Percentiles rank a stretch among this genome's conserved stretches.
phyloP scores from a whole-genome alignment of 1,140 invertebrate genomes.

The Polypedilum vanderplanki region DNA sequence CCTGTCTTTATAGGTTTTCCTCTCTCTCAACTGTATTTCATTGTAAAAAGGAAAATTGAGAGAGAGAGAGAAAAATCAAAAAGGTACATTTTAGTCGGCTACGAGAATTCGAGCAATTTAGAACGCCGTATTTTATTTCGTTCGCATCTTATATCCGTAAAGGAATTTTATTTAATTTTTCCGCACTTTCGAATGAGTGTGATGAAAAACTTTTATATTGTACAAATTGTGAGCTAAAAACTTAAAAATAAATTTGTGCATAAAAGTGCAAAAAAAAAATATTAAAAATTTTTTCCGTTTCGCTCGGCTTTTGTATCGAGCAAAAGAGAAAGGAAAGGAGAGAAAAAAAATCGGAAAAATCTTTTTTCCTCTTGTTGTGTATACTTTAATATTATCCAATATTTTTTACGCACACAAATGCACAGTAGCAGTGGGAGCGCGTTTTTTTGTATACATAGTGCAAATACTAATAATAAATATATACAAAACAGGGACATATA shows the following conservation, averaged over 20 bases:
- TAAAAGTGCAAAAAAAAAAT: not conserved
- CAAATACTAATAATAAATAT: conserved; percentile 24
- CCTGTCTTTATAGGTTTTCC: not conserved
- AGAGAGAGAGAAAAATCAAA: not conserved
- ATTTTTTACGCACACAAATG: conserved; percentile 22
- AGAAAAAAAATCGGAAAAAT: conserved; percentile 22
- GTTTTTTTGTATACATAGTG: too few species aligned
- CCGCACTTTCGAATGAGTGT: not conserved
- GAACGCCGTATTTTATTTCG: not conserved
- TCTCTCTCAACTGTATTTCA: not conserved
- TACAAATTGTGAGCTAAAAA: not conserved
- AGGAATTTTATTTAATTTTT: conserved; percentile 11
- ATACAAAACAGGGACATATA: not conserved
- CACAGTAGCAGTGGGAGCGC: not conserved
- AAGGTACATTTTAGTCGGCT: not conserved
- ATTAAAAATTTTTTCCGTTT: not conserved
- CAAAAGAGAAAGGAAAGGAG: not conserved
- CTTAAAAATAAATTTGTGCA: not conserved
- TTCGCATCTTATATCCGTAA: not conserved
- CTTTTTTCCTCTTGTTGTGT: conserved; percentile 23
- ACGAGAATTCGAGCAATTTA: conserved; percentile 11
- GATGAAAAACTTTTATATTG: not conserved
- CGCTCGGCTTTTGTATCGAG: conserved; percentile 8
- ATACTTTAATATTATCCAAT: conserved; percentile 24
- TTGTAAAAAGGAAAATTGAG: not conserved